These are phyloP conservation scores for Dendroctonus ponderosae DNA, from an alignment of 1,140 invertebrate genomes.

Conservation along the genomic window DNA sequence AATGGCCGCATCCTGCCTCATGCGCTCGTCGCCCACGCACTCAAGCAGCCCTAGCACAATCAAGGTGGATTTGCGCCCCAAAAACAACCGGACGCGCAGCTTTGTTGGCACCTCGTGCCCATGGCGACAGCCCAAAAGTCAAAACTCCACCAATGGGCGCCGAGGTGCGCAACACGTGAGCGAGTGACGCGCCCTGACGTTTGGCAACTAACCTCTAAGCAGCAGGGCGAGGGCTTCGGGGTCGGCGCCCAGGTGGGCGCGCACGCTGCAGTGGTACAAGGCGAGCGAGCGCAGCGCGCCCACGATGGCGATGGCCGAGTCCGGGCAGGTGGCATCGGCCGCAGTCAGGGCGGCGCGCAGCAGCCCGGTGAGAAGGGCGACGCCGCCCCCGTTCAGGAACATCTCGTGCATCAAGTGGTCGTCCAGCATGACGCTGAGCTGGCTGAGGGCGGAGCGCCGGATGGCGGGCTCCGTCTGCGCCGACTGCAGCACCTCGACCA, in stretches of 20 bases:
- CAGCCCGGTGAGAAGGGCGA: slow-evolving; percentile 43
- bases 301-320: slow-evolving; percentile 63
- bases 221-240: slow-evolving; percentile 56
- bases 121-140: too few relatives aligned
- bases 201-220: slow-evolving; percentile 54
- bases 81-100: too few relatives aligned
- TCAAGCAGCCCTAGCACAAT: slow-evolving; percentile 54
- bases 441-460: slow-evolving; percentile 58
- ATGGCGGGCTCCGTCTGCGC: slow-evolving; percentile 56
- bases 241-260: slow-evolving; percentile 56
- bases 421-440: slow-evolving; percentile 60
- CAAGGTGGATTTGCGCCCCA: not conserved
- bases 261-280: slow-evolving; percentile 51
- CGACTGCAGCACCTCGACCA: slow-evolving; percentile 51
- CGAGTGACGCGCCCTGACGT: too few relatives aligned
- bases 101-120: too few relatives aligned
- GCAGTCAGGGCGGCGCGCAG: slow-evolving; percentile 57
- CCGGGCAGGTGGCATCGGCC: slow-evolving; percentile 62
- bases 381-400: slow-evolving; percentile 52
- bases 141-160: too few relatives aligned
- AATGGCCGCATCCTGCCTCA: slow-evolving; percentile 52
- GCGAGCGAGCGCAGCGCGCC: slow-evolving; percentile 60
- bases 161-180: too few relatives aligned
- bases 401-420: slow-evolving; percentile 56
- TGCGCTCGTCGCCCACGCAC: slow-evolving; percentile 55